Percentiles rank a stretch among this genome's conserved stretches.
These are phyloP conservation scores for Tinea trinotella DNA, from an alignment of 2,888 invertebrate genomes.

Conservation along the genomic window DNA sequence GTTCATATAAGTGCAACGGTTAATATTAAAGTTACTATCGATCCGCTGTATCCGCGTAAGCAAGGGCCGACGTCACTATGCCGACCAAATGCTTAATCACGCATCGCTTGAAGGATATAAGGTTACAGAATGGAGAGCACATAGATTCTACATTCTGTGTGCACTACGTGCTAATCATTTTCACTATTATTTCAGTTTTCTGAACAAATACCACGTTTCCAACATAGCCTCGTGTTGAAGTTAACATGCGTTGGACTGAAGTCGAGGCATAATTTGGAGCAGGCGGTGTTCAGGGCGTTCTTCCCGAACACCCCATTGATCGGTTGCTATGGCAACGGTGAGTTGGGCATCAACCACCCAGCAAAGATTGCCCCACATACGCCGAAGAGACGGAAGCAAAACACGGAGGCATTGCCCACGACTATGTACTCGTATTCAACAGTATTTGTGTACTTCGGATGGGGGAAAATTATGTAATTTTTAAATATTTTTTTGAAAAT, in stretches of 20 bases:
- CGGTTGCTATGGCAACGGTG: conserved; percentile 63
- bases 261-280: conserved; percentile 47
- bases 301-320: conserved; percentile 51
- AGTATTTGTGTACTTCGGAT: conserved; percentile 58
- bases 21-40: no score
- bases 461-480: conserved; percentile 42
- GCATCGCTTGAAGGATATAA: background rate
- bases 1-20: no score
- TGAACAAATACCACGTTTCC: conserved; percentile 47
- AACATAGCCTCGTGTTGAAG: conserved; percentile 53
- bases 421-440: conserved; percentile 58
- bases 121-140: no score
- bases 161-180: background rate
- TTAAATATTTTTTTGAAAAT: background rate
- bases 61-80: no score
- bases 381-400: background rate
- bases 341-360: conserved; percentile 52
- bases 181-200: conserved; percentile 41
- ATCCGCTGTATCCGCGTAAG: no score
- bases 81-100: no score
- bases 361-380: conserved; percentile 24
- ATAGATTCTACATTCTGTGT: background rate
- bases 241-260: conserved; percentile 59
- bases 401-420: background rate
- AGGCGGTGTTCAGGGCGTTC: conserved; percentile 44